Base-by-base conservation (phyloP, 2,888 invertebrate species). In the Girardia tigrina region DNA sequence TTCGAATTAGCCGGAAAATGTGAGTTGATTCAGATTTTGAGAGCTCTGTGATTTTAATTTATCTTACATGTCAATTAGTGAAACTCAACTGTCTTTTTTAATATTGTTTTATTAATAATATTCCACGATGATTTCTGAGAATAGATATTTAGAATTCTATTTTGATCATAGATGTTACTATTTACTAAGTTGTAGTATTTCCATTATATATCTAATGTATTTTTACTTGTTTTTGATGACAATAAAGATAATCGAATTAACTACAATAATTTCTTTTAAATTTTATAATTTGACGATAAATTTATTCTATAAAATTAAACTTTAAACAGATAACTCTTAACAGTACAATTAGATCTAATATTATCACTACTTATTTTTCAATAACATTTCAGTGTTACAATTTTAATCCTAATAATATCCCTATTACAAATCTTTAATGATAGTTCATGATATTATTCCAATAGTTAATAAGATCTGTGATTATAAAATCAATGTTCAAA, bases 51-150 rank as follows among this genome's bases (percentile, higher is more conserved):
- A 12, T 56, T 56, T 56, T 20, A 56, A 56, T 4, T 56, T 56
- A 56, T 56, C 56, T 56, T 2, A 56, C n/a, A n/a, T 20, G 56
- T 56, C 56, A 56, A 56, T 56, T 56, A 56, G 56, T 56, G 4
- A 6, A 56, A 56, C 56, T 56, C 56, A 56, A 56, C n/a, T n/a
- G 56, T 56, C 36, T 36, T 56, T 56, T 56, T 56, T 56, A 56
- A 56, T 56, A 56, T 20, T n/a, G 56, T 56, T 56, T 56, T 56
- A 56, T 56, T 4, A n/a, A 56, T 56, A 56, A 56, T 56, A 56
- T 56, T 56, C 56, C 56, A n/a, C 56, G 56, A 56, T 56, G 56
- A 56, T 56, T 56, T 56, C 56, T 56, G 56, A 56, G 56, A 56
- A 56, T 56, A 56, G 56, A 56, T 56, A 56, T 56, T 56, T 56